phyloP scores from a whole-genome alignment of 2,888 invertebrate species.

The Synergus laeviventris region DNA sequence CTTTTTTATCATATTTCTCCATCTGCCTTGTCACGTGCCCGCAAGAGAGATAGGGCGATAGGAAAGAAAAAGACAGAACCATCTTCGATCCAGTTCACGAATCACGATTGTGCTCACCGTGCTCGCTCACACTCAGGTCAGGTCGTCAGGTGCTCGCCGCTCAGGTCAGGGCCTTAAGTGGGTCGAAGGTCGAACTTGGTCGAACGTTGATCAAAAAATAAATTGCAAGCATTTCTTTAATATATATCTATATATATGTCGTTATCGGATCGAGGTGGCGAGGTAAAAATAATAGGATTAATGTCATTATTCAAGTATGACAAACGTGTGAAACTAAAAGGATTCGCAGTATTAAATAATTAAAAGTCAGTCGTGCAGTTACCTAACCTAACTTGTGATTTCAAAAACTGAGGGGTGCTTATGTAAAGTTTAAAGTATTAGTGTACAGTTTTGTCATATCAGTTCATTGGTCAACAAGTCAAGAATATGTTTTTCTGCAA shows the following conservation, averaged over 20 bases:
- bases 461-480: conserved; percentile 24
- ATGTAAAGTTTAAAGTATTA: background rate
- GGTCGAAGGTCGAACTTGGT: no score
- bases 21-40: no score
- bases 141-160: no score
- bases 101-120: no score
- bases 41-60: no score
- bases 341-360: background rate
- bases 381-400: conserved; percentile 2
- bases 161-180: no score
- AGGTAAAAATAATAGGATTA: conserved; percentile 1
- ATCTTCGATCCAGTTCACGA: no score
- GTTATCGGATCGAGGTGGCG: background rate
- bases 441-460: conserved; percentile 14
- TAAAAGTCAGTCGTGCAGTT: background rate
- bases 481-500: conserved; percentile 22
- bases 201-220: background rate
- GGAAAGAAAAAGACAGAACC: no score
- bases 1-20: no score
- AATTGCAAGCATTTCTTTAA: background rate
- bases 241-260: background rate
- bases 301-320: background rate
- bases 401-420: background rate
- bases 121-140: no score
- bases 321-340: conserved; percentile 3